These are phyloP conservation scores for Volucella zonaria DNA, from an alignment of 2,888 invertebrate species.

Conservation along the genomic window DNA sequence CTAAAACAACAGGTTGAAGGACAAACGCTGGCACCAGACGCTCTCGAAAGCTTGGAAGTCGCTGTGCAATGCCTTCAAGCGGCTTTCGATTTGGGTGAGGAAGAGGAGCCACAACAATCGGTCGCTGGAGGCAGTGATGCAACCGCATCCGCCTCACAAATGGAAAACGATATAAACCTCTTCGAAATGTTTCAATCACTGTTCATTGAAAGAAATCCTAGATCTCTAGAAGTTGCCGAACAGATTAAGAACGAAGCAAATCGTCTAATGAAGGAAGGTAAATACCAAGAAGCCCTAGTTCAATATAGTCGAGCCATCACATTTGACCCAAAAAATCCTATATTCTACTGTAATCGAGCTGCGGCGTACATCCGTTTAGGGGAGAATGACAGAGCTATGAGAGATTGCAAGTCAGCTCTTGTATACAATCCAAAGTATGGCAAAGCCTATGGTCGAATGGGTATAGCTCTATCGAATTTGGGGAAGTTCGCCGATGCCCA, in stretches of 20 bases:
- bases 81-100: slow-evolving; percentile 88
- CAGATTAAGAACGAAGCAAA: slow-evolving; percentile 94
- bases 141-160: slow-evolving; percentile 27
- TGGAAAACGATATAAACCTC: slow-evolving; percentile 81
- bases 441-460: slow-evolving; percentile 97
- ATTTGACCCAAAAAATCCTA: slow-evolving; percentile 93
- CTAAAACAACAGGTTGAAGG: slow-evolving; percentile 80
- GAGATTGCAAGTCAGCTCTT: slow-evolving; percentile 95
- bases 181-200: slow-evolving; percentile 83
- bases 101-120: slow-evolving; percentile 74
- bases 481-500: slow-evolving; percentile 92
- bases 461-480: slow-evolving; percentile 91
- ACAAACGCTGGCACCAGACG: slow-evolving; percentile 79
- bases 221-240: slow-evolving; percentile 89
- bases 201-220: slow-evolving; percentile 82
- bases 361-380: slow-evolving; percentile 96
- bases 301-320: slow-evolving; percentile 94
- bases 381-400: slow-evolving; percentile 91
- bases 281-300: slow-evolving; percentile 90
- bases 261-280: slow-evolving; percentile 92
- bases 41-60: slow-evolving; percentile 88
- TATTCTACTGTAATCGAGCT: slow-evolving; percentile 98
- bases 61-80: slow-evolving; percentile 97
- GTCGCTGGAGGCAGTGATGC: slow-evolving; percentile 62
- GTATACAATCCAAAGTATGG: slow-evolving; percentile 95